Conservation (phyloP, 2,888 invertebrate genomes). For the Autographa gamma region DNA sequence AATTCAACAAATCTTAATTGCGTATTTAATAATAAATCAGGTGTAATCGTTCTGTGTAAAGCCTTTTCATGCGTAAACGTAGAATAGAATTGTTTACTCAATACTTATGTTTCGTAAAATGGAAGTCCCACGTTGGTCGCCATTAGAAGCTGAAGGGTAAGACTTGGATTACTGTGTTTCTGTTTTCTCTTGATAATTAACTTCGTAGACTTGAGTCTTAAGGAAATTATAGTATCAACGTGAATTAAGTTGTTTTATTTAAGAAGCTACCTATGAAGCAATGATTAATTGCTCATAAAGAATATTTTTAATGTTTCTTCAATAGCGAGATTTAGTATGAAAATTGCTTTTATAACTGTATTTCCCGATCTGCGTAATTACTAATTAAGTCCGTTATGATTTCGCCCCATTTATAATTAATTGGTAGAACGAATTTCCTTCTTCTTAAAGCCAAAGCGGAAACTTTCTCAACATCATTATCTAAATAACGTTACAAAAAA, state of each 20-base stretch:
- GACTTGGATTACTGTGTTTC: constrained; percentile 55
- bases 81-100: constrained; percentile 53
- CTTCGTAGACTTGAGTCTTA: constrained; percentile 27
- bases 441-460: background rate
- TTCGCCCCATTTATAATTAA: constrained; percentile 11
- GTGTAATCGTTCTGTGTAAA: constrained; percentile 21
- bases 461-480: constrained; percentile 25
- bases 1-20: constrained; percentile 31
- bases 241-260: constrained; percentile 8
- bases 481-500: constrained; percentile 43
- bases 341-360: constrained; percentile 19
- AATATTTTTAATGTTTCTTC: constrained; percentile 12
- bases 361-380: constrained; percentile 37
- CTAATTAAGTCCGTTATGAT: constrained; percentile 32
- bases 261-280: background rate
- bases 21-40: constrained; percentile 33
- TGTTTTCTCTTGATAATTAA: constrained; percentile 53
- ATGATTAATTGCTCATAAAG: background rate
- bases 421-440: constrained; percentile 3
- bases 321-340: constrained; percentile 11
- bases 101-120: constrained; percentile 52
- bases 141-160: constrained; percentile 57
- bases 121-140: constrained; percentile 52
- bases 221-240: constrained; percentile 16
- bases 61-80: constrained; percentile 39